These are phyloP conservation scores for Amphipyra berbera DNA, from an alignment of 2,888 invertebrate species.

Conservation along the genomic window DNA sequence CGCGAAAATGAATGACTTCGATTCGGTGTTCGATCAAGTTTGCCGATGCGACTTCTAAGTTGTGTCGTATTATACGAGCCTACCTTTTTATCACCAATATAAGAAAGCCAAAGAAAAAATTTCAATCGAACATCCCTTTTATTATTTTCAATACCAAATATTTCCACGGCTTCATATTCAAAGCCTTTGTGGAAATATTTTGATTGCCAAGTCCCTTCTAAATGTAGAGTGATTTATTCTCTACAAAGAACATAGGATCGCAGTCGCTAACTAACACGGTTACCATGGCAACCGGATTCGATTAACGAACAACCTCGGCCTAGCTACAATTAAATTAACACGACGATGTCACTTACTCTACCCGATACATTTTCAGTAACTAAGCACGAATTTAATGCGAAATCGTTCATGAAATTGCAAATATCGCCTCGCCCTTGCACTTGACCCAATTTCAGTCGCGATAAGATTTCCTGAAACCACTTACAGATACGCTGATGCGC, in stretches of 20 bases:
- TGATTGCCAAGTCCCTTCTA: slow-evolving; percentile 1
- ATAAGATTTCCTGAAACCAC: slow-evolving; percentile 58
- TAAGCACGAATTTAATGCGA: slow-evolving; percentile 11
- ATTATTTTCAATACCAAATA: slow-evolving; percentile 3
- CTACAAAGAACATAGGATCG: slow-evolving; percentile 21
- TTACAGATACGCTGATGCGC: slow-evolving; percentile 24
- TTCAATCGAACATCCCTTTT: background rate
- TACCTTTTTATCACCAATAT: too few species aligned
- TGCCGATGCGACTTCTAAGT: too few species aligned
- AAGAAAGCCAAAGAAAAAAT: background rate
- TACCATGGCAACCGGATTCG: slow-evolving; percentile 29
- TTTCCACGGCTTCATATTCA: background rate
- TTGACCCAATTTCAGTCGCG: slow-evolving; percentile 51
- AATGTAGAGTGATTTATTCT: slow-evolving; percentile 13
- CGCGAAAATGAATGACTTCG: too few species aligned
- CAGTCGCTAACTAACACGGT: slow-evolving; percentile 15
- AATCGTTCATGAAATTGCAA: slow-evolving; percentile 42
- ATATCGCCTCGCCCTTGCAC: slow-evolving; percentile 39
- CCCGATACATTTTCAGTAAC: background rate
- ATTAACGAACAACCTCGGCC: slow-evolving; percentile 13
- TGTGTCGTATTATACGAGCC: too few species aligned
- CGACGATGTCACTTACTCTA: too few species aligned
- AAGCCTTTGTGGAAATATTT: slow-evolving; percentile 12
- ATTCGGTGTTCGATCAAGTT: too few species aligned
- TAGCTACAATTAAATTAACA: slow-evolving; percentile 11